Percentiles rank a stretch among this genome's conserved stretches.
These are phyloP conservation scores for Drosophila affinis DNA, from an alignment of 2,888 invertebrate genomes.

Conservation along the genomic window DNA sequence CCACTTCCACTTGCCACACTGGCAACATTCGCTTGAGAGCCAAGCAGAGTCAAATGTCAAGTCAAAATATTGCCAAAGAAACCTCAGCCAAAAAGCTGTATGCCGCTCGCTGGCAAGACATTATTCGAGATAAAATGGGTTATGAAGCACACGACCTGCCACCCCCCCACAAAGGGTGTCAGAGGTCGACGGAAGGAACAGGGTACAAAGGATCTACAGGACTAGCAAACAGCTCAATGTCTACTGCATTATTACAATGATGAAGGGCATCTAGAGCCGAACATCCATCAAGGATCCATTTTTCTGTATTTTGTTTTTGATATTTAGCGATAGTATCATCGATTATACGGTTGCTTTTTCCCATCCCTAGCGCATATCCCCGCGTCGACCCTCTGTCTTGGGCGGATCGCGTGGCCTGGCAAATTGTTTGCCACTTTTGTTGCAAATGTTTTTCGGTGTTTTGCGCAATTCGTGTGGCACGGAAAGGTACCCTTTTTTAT, in stretches of 20 bases:
- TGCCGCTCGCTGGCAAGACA: conserved; percentile 53
- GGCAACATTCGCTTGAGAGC: conserved; percentile 17
- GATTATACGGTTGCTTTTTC: background rate
- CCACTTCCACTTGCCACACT: conserved; percentile 59
- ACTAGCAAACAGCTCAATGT: too few species aligned
- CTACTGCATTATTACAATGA: too few species aligned
- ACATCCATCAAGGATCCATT: too few species aligned
- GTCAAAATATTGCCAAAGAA: conserved; percentile 46
- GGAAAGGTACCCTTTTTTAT: conserved; percentile 10
- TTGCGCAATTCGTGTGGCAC: conserved; percentile 21
- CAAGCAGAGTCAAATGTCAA: conserved; percentile 54
- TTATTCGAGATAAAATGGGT: conserved; percentile 63
- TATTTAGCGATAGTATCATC: background rate
- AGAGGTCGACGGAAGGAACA: too few species aligned
- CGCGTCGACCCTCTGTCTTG: background rate
- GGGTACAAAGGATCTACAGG: too few species aligned
- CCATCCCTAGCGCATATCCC: background rate
- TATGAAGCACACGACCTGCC: conserved; percentile 40
- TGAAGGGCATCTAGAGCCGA: too few species aligned
- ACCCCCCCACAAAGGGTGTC: background rate
- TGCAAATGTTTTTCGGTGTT: conserved; percentile 30
- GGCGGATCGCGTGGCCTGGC: conserved; percentile 27
- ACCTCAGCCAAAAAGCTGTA: conserved; percentile 46
- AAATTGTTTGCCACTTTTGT: conserved; percentile 41
- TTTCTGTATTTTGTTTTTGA: too few species aligned